Evolutionary conservation across 2,888 invertebrate genomes (phyloP).

Genomic region (Acleris cristana): DNA sequence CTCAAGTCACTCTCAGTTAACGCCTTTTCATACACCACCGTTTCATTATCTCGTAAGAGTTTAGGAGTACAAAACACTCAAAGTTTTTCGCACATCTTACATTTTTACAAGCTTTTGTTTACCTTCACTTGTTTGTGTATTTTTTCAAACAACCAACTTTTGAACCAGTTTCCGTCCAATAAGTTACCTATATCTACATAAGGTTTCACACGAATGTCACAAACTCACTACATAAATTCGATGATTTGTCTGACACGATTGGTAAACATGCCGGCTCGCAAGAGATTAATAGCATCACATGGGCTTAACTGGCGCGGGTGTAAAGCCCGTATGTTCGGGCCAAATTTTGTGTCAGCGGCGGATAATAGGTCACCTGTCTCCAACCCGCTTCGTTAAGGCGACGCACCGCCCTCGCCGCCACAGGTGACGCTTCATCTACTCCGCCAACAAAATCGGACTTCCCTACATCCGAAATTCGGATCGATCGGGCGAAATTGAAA

Average conservation of each 20-base stretch:
- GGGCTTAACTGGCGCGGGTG: constrained; percentile 7
- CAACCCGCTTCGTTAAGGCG: constrained; percentile 12
- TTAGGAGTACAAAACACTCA: too few relatives aligned
- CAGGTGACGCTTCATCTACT: background rate
- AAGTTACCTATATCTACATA: too few relatives aligned
- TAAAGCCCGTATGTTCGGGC: constrained; percentile 4
- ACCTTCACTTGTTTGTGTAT: too few relatives aligned
- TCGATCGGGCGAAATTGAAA: constrained; percentile 7
- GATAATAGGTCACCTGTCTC: constrained; percentile 21
- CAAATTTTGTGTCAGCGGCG: constrained; percentile 13
- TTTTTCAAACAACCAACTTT: too few relatives aligned
- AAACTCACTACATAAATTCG: constrained; percentile 6
- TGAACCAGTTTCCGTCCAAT: too few relatives aligned
- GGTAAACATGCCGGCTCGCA: constrained; percentile 14
- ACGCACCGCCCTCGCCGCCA: background rate
- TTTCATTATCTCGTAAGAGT: too few relatives aligned
- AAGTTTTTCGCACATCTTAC: too few relatives aligned
- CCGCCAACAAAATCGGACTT: background rate
- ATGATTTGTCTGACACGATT: constrained; percentile 10
- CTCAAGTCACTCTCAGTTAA: too few relatives aligned
- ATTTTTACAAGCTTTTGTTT: too few relatives aligned
- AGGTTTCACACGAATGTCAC: background rate
- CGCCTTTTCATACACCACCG: too few relatives aligned
- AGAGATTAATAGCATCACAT: constrained; percentile 19
- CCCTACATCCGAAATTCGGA: background rate